A percentile compares a stretch with the other conserved stretches of the same genome.
Conservation (phyloP, 2,888 invertebrate genomes). For the Oscheius sp. region DNA sequence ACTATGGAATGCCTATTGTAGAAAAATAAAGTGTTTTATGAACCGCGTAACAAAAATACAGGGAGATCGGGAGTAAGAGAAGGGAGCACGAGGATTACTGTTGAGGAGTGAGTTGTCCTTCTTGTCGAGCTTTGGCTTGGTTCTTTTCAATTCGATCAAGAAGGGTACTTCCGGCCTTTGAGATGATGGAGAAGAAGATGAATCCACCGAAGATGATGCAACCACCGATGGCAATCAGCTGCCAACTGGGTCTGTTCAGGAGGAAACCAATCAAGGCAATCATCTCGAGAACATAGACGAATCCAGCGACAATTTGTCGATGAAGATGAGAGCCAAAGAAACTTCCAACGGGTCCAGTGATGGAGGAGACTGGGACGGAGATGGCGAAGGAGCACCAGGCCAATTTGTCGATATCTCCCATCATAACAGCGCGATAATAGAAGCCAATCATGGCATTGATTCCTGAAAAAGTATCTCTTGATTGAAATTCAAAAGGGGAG, state of each 20-base stretch:
- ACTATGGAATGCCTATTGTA: background rate
- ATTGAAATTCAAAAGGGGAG: background rate
- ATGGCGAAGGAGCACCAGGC: constrained; percentile 60
- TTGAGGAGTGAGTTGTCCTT: no score
- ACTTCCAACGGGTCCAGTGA: constrained; percentile 60
- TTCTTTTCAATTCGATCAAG: constrained; percentile 35
- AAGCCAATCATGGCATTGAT: constrained; percentile 60
- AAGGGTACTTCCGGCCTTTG: constrained; percentile 5
- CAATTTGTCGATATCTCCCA: constrained; percentile 57
- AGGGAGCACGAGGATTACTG: no score
- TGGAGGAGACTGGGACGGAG: constrained; percentile 53
- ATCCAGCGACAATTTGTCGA: constrained; percentile 46
- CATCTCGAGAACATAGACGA: constrained; percentile 27
- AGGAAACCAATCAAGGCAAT: constrained; percentile 30
- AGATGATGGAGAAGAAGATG: constrained; percentile 29
- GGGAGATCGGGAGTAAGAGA: no score
- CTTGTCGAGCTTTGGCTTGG: constrained; percentile 35
- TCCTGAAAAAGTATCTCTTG: constrained; percentile 39
- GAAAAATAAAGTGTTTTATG: no score
- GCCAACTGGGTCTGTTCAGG: constrained; percentile 22
- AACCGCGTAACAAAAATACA: no score
- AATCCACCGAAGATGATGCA: constrained; percentile 30
- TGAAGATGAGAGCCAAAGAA: constrained; percentile 67
- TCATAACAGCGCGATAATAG: constrained; percentile 64
- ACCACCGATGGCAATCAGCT: constrained; percentile 34